Percentiles rank a stretch among this genome's conserved stretches.
phyloP scores from a whole-genome alignment of 1,140 invertebrate genomes.

The Hormaphis cornu region DNA sequence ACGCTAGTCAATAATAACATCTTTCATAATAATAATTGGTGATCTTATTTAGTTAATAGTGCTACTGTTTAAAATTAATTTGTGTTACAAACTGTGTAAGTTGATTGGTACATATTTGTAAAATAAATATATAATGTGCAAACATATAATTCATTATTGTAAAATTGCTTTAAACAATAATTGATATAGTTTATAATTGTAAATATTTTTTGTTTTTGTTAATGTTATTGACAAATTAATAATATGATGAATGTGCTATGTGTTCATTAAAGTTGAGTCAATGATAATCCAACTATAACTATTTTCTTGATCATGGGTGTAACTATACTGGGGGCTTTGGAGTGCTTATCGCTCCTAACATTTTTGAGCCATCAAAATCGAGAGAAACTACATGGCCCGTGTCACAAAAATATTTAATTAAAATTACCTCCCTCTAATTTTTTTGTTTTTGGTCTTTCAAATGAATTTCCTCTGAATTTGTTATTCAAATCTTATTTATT shows the following conservation, averaged over 20 bases:
- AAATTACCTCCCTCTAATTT: too few species aligned
- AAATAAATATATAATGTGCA: not conserved
- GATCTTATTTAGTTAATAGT: conserved; percentile 12
- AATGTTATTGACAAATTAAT: not conserved
- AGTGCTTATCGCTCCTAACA: too few species aligned
- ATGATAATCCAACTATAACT: too few species aligned
- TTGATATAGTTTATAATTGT: not conserved
- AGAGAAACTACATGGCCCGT: too few species aligned
- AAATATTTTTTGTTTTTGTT: not conserved
- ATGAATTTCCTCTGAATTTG: too few species aligned
- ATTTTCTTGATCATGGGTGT: too few species aligned
- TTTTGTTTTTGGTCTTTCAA: too few species aligned
- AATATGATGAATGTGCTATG: not conserved
- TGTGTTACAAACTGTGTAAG: not conserved
- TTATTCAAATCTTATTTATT: not conserved
- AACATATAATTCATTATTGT: not conserved
- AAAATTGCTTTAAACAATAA: not conserved
- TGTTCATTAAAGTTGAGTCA: too few species aligned
- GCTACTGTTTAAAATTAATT: not conserved
- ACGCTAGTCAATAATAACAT: conserved; percentile 19
- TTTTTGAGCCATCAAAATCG: too few species aligned
- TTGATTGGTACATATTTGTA: too few species aligned
- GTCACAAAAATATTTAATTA: too few species aligned
- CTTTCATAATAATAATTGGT: conserved; percentile 4
- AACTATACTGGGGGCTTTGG: too few species aligned